A percentile compares a stretch with the other conserved stretches of the same genome.
phyloP scores from a whole-genome alignment of 2,113 vertebrate genomes.

The Muscicapa adusta region DNA sequence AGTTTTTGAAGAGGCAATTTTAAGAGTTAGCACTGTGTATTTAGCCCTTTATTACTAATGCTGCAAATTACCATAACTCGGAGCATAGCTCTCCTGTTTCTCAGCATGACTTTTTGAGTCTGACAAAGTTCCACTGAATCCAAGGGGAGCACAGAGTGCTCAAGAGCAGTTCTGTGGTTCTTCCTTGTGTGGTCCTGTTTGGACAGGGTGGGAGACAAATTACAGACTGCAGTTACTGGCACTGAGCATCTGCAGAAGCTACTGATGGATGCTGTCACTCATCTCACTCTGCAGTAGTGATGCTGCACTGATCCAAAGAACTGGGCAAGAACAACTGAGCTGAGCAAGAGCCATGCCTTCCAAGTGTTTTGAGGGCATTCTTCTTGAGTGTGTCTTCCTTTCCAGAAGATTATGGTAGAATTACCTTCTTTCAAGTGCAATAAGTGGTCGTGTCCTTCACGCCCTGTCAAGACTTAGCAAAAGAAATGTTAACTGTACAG shows the following conservation, averaged over 20 bases:
- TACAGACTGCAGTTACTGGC: not conserved
- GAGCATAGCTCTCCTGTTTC: not conserved
- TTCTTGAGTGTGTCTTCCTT: not conserved
- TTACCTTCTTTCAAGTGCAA: not conserved
- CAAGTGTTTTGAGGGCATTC: not conserved
- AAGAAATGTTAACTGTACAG: not conserved
- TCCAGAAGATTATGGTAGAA: not conserved
- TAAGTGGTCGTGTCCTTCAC: not conserved
- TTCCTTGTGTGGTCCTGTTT: not conserved
- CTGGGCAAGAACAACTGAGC: not conserved
- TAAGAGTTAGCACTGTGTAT: not conserved
- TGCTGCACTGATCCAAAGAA: not conserved
- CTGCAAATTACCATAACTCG: not conserved
- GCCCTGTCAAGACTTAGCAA: not conserved
- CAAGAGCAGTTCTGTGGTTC: not conserved
- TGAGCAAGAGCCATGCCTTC: not conserved
- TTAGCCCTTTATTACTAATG: not conserved
- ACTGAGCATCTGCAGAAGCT: not conserved
- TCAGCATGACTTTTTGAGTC: rapidly evolving
- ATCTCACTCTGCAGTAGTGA: rapidly evolving
- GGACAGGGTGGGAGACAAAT: not conserved
- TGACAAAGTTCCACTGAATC: not conserved
- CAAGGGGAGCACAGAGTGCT: not conserved
- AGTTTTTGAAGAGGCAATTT: not conserved
- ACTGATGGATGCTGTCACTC: rapidly evolving